Conservation (phyloP, 2,113 vertebrate species). For the Cyprinodon brontotheroides region DNA sequence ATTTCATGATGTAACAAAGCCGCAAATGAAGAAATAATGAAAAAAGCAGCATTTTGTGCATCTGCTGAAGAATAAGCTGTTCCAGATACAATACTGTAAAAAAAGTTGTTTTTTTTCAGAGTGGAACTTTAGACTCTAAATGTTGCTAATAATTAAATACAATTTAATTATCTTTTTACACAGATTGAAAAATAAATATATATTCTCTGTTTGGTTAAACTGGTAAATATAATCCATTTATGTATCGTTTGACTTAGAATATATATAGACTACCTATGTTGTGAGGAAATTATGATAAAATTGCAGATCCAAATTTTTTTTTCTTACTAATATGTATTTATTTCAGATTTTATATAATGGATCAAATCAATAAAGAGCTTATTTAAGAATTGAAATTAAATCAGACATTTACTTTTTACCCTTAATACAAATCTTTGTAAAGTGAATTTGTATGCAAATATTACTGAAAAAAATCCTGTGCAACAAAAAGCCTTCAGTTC, state of each 20-base stretch:
- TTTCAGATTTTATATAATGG: neutral
- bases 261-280: neutral
- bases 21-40: constrained; percentile 5
- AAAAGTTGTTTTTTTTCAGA: neutral
- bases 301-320: neutral
- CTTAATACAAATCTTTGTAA: too few relatives aligned
- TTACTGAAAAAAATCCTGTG: too few relatives aligned
- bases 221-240: neutral
- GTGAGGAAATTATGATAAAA: neutral
- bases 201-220: neutral
- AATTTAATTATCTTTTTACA: too few relatives aligned
- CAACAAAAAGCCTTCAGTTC: too few relatives aligned
- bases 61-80: constrained; percentile 8
- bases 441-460: too few relatives aligned
- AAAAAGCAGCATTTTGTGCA: constrained; percentile 9
- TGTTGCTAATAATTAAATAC: neutral
- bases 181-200: too few relatives aligned
- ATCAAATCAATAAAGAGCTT: neutral
- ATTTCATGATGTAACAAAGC: constrained; percentile 6
- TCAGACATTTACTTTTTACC: too few relatives aligned
- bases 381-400: too few relatives aligned
- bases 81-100: neutral
- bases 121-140: neutral
- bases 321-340: neutral
- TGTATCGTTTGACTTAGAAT: constrained; percentile 9